Conservation (phyloP, 64 coral and sea anemone species). For the Dendrophyllia cribrosa region DNA sequence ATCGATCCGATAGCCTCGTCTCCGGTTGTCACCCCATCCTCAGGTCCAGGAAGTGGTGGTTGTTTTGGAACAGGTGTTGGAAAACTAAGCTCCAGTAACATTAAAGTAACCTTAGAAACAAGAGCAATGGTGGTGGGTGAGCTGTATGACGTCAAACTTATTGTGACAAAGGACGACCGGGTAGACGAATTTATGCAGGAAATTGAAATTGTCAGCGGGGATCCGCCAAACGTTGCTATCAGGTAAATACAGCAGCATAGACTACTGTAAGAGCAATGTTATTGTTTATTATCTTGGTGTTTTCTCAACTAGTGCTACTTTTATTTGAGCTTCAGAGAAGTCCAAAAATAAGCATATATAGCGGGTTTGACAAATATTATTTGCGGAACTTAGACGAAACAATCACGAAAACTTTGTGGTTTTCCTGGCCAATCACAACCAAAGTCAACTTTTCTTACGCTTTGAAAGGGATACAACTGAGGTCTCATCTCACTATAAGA, state of each 20-base stretch:
- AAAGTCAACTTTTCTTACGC: too few relatives aligned
- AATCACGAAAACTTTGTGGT: too few relatives aligned
- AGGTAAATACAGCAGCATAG: slow-evolving; percentile 45
- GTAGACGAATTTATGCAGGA: slow-evolving; percentile 51
- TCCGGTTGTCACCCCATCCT: slow-evolving; percentile 10
- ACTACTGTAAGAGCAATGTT: too few relatives aligned
- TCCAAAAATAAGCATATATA: too few relatives aligned
- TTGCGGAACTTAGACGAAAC: too few relatives aligned
- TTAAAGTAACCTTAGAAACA: slow-evolving; percentile 49
- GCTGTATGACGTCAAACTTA: slow-evolving; percentile 68
- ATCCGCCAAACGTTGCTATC: slow-evolving; percentile 75
- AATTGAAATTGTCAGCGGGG: slow-evolving; percentile 75
- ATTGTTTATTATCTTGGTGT: too few relatives aligned
- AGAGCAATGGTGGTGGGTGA: slow-evolving; percentile 48
- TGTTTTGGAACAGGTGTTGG: slow-evolving; percentile 91
- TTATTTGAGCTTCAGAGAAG: too few relatives aligned
- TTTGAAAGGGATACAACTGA: too few relatives aligned
- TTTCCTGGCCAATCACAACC: too few relatives aligned
- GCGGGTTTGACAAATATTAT: too few relatives aligned
- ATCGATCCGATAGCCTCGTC: not conserved
- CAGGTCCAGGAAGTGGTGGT: slow-evolving; percentile 40
- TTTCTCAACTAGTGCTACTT: too few relatives aligned
- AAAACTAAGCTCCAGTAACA: slow-evolving; percentile 25
- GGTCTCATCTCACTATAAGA: too few relatives aligned
- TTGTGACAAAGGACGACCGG: slow-evolving; percentile 53